phyloP scores from a whole-genome alignment of 2,797 vertebrate genomes.

The Falco berigora region DNA sequence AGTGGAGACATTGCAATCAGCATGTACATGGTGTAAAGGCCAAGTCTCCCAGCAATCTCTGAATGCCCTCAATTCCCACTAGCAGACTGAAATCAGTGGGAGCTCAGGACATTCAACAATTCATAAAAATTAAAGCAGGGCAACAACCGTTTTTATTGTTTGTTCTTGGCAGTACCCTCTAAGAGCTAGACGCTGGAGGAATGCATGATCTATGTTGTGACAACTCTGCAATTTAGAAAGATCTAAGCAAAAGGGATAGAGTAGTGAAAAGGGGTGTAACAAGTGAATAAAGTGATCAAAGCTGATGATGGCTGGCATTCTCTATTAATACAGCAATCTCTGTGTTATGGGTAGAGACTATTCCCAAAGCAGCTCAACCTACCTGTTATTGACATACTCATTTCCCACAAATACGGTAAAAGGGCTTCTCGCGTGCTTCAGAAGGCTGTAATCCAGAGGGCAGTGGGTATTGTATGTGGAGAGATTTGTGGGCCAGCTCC shows the following conservation, averaged over 20 bases:
- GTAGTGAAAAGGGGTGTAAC: not conserved
- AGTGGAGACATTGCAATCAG: conserved; percentile 38
- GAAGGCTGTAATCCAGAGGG: not conserved
- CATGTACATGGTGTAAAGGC: not conserved
- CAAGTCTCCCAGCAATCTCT: not conserved
- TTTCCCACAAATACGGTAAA: not conserved
- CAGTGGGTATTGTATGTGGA: not conserved
- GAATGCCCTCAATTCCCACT: conserved; percentile 46
- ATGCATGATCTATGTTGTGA: not conserved
- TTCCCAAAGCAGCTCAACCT: not conserved
- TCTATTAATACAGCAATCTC: not conserved
- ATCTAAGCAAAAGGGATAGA: not conserved
- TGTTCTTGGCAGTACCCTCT: not conserved
- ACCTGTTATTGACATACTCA: not conserved
- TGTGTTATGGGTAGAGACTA: not conserved
- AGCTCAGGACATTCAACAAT: conserved; percentile 47
- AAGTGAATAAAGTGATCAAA: not conserved
- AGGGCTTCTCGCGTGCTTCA: not conserved
- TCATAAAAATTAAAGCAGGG: conserved; percentile 43
- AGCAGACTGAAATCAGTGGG: conserved; percentile 37
- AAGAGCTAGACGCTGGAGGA: not conserved
- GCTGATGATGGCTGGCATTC: not conserved
- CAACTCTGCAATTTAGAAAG: not conserved
- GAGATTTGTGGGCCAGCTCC: not conserved
- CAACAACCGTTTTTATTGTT: conserved; percentile 2